Conservation (phyloP, 2,888 invertebrate genomes). For the Drosophila nr. perissopoda region DNA sequence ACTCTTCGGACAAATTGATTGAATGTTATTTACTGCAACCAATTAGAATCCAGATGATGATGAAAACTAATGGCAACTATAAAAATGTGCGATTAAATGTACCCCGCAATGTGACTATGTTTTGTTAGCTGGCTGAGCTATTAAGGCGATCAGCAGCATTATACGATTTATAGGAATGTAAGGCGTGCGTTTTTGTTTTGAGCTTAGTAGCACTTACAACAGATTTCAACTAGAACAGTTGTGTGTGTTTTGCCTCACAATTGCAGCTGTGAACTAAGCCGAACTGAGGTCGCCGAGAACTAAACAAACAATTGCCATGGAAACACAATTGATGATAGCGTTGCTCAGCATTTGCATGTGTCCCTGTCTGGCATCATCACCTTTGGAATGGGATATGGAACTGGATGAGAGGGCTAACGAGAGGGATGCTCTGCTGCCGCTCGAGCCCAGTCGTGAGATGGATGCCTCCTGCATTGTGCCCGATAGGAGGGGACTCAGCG, state of each 20-base stretch:
- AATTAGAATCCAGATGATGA: neutral
- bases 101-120: neutral
- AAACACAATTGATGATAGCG: slow-evolving; percentile 13
- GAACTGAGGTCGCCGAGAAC: neutral
- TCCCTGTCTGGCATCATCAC: neutral
- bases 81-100: neutral
- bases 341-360: slow-evolving; percentile 9
- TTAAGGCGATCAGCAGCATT: neutral
- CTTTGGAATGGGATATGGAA: neutral
- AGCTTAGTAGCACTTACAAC: neutral
- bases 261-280: neutral
- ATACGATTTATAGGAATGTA: neutral
- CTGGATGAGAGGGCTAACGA: neutral
- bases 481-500: neutral
- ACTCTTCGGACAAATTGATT: slow-evolving; percentile 20
- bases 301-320: slow-evolving; percentile 8
- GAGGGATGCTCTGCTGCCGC: neutral
- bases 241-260: slow-evolving; percentile 5
- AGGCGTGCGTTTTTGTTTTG: neutral
- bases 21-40: slow-evolving; percentile 18
- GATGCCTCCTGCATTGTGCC: neutral
- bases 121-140: neutral
- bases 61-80: neutral
- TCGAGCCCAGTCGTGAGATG: neutral
- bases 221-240: neutral